Base-by-base conservation (phyloP, 2,113 vertebrate species). In the Ginglymostoma cirratum region DNA sequence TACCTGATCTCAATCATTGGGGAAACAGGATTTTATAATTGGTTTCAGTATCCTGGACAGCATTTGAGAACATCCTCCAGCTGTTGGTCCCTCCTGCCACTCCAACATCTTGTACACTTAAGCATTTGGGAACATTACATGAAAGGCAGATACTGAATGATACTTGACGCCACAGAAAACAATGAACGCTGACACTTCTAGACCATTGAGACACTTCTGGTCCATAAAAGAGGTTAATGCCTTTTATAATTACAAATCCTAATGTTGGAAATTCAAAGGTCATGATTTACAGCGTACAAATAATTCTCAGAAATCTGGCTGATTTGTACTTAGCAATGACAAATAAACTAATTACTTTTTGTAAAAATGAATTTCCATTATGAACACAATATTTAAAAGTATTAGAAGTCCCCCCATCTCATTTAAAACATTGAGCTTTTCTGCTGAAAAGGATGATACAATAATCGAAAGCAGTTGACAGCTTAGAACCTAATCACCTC, bases 401-500 rank as follows among this genome's bases (percentile, higher is more conserved):
- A 76, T 52, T 34, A 76, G 72, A 23, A 21, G 14, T 61, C 34
- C 30, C 24, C 87, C 83, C 45, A 24, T 38, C 93, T 42, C 24
- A 95, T 95, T 95, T 95, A 95, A 95, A 95, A 95, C 45, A 94
- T 17, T 90, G 52, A 90, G 87, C 52, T 34, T 90, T 95, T 95
- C 94, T 76, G 94, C 67, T 95, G 69, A 76, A 72, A 95, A 45
- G 94, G 24, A 72, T 95, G 69, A 48, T n/a, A 34, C 42, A 95
- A 95, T 95, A 72, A 95, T 95, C 72, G 67, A 95, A 95, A 95
- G 69, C 69, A 95, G 94, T 95, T 95, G 94, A 95, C 70, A 76
- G 69, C 67, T 34, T 72, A 72, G 67, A 70, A 95, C 94, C 66
- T 95, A 72, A 95, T 95, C 67, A 95, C 48, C 94, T 95, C 69